phyloP scores from a whole-genome alignment of 2,797 vertebrate genomes.

The Diglossa cyanea region DNA sequence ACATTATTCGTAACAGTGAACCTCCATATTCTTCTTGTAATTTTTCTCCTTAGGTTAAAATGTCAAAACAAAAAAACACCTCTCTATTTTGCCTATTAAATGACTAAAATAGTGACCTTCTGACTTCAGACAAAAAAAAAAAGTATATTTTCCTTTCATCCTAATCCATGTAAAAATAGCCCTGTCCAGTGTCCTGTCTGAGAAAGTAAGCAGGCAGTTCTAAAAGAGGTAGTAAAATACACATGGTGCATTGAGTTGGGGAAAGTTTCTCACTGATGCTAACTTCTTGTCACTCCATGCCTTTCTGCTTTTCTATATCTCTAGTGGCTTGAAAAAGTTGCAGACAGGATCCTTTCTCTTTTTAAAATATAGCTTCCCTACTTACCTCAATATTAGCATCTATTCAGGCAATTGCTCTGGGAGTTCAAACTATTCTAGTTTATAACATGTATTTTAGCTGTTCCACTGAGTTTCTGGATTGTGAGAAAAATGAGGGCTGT shows the following conservation, averaged over 20 bases:
- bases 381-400: neutral
- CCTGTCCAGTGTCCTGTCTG: neutral
- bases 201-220: neutral
- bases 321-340: neutral
- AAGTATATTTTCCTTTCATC: neutral
- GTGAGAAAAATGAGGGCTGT: neutral
- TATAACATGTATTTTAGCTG: neutral
- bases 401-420: neutral
- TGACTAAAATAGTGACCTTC: neutral
- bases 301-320: neutral
- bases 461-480: neutral
- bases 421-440: neutral
- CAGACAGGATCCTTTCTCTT: neutral
- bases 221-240: neutral
- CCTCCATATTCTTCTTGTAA: neutral
- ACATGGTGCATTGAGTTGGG: neutral
- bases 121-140: neutral
- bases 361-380: neutral
- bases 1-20: neutral
- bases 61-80: neutral
- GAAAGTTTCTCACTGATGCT: neutral
- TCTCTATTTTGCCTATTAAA: neutral
- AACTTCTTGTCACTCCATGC: neutral
- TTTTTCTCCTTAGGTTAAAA: neutral
- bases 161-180: neutral